phyloP scores from a whole-genome alignment of 2,888 invertebrate genomes.

The Drosophila meridiana region DNA sequence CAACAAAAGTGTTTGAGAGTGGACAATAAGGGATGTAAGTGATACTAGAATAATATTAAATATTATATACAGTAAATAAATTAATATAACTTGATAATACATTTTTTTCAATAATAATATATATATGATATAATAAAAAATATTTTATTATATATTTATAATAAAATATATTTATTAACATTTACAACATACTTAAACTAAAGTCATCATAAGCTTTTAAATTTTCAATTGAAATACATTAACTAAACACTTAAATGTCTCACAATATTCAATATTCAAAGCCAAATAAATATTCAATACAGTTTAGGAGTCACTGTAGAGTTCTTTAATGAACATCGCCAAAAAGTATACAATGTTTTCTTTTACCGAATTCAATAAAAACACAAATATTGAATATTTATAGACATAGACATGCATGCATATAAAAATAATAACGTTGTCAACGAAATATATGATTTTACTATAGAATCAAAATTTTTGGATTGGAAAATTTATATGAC shows the following conservation, averaged over 20 bases:
- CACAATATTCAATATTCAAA: background rate
- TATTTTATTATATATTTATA: too few relatives aligned
- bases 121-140: too few relatives aligned
- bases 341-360: conserved; percentile 26
- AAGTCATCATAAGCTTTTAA: too few relatives aligned
- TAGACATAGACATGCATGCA: background rate
- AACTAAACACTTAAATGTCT: too few relatives aligned
- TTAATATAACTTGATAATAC: too few relatives aligned
- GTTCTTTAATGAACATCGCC: background rate
- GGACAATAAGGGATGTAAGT: background rate
- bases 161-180: too few relatives aligned
- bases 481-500: background rate
- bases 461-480: background rate
- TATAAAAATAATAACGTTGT: background rate
- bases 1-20: background rate
- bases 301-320: conserved; percentile 14
- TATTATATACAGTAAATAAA: too few relatives aligned
- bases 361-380: background rate
- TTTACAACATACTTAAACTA: too few relatives aligned
- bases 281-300: background rate
- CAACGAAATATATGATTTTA: background rate
- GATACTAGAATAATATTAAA: background rate
- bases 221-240: too few relatives aligned
- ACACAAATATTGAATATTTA: background rate
- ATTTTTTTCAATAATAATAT: too few relatives aligned